Percentiles rank a stretch among this genome's conserved stretches.
Evolutionary conservation across 2,113 vertebrate species (phyloP).

Genomic region (Brachypteracias leptosomus): DNA sequence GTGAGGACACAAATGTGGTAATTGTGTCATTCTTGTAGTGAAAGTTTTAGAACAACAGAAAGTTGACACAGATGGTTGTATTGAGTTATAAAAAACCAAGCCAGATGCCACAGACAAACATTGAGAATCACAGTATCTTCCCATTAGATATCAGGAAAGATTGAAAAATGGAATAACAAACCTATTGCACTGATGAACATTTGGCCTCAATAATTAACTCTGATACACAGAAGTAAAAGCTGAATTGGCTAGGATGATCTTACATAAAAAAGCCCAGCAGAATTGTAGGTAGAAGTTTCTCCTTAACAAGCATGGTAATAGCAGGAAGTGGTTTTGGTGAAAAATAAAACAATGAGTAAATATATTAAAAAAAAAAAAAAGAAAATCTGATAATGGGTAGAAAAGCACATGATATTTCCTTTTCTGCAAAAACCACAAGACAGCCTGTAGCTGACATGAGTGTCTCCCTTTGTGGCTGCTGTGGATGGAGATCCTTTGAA

Average conservation of each 20-base stretch:
- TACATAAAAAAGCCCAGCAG: background rate
- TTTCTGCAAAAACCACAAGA: background rate
- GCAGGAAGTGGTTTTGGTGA: background rate
- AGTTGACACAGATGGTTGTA: background rate
- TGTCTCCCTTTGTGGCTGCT: background rate
- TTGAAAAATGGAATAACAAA: background rate
- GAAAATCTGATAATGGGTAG: too few relatives aligned
- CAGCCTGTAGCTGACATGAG: background rate
- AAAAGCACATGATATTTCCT: background rate
- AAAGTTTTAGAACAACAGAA: slow-evolving; percentile 10
- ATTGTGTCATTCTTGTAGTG: background rate
- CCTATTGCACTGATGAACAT: background rate
- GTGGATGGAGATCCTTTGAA: background rate
- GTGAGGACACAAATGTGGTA: background rate
- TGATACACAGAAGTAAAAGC: background rate
- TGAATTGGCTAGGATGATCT: background rate
- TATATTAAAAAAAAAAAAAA: background rate
- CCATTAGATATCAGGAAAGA: background rate
- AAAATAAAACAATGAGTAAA: background rate
- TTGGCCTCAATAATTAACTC: background rate
- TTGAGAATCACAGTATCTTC: background rate
- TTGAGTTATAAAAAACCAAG: background rate
- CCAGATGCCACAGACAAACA: background rate
- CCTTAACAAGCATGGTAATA: background rate
- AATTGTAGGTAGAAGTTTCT: background rate